Percentiles rank a stretch among this genome's conserved stretches.
These are phyloP conservation scores for Ephestia elutella DNA, from an alignment of 1,140 invertebrate species.

Conservation along the genomic window DNA sequence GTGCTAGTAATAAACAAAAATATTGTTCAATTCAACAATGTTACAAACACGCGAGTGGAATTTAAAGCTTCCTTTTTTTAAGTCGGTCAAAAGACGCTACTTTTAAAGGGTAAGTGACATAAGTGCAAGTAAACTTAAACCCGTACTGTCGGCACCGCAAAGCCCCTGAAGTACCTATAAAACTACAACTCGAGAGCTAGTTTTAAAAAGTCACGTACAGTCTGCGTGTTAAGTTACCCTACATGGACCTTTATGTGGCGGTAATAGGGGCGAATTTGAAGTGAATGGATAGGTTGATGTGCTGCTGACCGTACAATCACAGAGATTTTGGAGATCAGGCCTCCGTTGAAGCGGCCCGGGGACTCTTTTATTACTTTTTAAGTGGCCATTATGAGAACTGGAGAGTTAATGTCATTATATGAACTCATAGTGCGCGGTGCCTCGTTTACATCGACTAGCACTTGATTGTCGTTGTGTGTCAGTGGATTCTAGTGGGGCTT, in stretches of 20 bases:
- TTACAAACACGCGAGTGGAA: no score
- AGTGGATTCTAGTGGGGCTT: neutral
- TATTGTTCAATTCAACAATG: no score
- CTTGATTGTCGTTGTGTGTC: no score
- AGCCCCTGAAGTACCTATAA: constrained; percentile 1
- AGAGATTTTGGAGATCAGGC: constrained; percentile 24
- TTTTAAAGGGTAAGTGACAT: no score
- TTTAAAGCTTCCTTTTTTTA: no score
- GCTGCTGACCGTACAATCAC: neutral
- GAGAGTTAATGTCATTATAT: constrained; percentile 44
- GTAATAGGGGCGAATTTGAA: no score
- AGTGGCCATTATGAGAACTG: constrained; percentile 47
- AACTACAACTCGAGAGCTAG: constrained; percentile 1
- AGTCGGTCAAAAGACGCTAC: no score
- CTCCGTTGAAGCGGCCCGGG: constrained; percentile 20
- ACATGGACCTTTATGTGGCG: no score
- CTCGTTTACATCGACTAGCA: constrained; percentile 18
- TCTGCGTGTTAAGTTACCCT: no score
- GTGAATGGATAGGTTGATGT: no score
- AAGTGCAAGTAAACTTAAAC: neutral
- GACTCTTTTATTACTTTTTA: constrained; percentile 55
- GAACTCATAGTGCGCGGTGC: constrained; percentile 21
- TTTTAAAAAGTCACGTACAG: neutral
- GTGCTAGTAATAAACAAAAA: no score
- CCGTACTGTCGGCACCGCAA: neutral